Evolutionary conservation across 2,888 invertebrate genomes (phyloP).

Genomic region (Drosophila prostipennis): DNA sequence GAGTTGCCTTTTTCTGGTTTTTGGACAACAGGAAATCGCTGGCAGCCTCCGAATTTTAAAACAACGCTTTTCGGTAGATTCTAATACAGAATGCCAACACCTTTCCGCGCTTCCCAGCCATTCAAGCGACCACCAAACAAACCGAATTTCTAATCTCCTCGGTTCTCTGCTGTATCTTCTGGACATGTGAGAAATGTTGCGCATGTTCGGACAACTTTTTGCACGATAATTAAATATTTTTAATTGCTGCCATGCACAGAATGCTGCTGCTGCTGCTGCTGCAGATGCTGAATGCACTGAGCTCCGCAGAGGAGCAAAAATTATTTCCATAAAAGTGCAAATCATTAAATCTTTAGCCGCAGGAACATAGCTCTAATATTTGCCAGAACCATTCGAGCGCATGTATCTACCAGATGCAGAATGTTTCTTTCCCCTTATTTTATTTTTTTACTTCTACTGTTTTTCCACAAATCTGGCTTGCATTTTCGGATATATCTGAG

Average conservation of each 20-base stretch:
- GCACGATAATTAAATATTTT: constrained; percentile 79
- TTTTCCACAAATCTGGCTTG: constrained; percentile 65
- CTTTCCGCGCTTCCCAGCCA: constrained; percentile 2
- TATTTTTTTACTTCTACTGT: constrained; percentile 6
- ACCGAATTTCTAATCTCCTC: constrained; percentile 8
- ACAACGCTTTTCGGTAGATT: constrained; percentile 60
- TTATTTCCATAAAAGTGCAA: constrained; percentile 80
- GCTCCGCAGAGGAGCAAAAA: constrained; percentile 59
- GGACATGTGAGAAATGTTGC: constrained; percentile 78
- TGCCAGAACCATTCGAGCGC: constrained; percentile 64
- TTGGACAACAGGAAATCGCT: constrained; percentile 71
- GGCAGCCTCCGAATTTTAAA: constrained; percentile 53
- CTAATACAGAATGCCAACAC: constrained; percentile 54
- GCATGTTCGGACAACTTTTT: constrained; percentile 78
- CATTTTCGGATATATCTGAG: constrained; percentile 80
- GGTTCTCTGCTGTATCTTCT: constrained; percentile 31
- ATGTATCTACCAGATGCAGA: constrained; percentile 55
- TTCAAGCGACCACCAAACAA: neutral
- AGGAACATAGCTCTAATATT: constrained; percentile 77
- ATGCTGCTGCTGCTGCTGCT: constrained; percentile 49
- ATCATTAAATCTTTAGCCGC: constrained; percentile 78
- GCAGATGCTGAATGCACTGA: constrained; percentile 7
- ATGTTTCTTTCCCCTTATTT: constrained; percentile 25
- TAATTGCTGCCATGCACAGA: constrained; percentile 79
- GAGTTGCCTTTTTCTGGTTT: constrained; percentile 30